These are phyloP conservation scores for Temnopleurus reevesii DNA, from an alignment of 53 echinoderm and acorn worm genomes.

Conservation along the genomic window DNA sequence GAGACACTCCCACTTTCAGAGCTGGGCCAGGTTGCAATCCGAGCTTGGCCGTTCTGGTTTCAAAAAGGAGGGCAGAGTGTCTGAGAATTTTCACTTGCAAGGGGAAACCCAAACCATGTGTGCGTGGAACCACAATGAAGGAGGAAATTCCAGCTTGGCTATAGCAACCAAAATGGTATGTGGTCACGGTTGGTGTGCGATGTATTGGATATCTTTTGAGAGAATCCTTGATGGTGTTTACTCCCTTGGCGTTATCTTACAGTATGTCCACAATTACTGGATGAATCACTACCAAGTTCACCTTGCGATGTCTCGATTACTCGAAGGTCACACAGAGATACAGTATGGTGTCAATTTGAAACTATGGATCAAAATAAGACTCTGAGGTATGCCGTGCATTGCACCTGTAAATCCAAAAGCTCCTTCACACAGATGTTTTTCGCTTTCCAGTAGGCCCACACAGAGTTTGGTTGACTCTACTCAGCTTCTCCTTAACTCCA, in stretches of 20 bases:
- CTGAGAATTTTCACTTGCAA: constrained; percentile 23
- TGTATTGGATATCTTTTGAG: not conserved
- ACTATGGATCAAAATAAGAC: not conserved
- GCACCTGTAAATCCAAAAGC: too few species aligned
- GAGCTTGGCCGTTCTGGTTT: constrained; percentile 32
- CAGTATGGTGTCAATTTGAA: not conserved
- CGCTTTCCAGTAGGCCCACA: too few species aligned
- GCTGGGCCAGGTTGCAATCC: not conserved
- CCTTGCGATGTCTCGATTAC: not conserved
- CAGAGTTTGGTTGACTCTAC: too few species aligned
- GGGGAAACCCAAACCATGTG: constrained; percentile 29
- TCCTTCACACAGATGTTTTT: too few species aligned
- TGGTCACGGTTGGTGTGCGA: not conserved
- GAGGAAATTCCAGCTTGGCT: constrained; percentile 3
- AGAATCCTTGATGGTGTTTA: not conserved
- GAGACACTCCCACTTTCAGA: constrained; percentile 19
- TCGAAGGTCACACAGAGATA: not conserved
- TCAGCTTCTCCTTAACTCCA: too few species aligned
- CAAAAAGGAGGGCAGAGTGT: not conserved
- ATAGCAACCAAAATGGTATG: not conserved
- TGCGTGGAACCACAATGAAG: not conserved
- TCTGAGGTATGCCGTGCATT: not conserved
- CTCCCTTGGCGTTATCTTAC: not conserved
- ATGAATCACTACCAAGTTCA: not conserved
- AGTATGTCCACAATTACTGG: not conserved